Evolutionary conservation across 2,797 vertebrate species (phyloP), one percentile per base, ranked within the genome.

Genomic region (Prionace glauca): DNA sequence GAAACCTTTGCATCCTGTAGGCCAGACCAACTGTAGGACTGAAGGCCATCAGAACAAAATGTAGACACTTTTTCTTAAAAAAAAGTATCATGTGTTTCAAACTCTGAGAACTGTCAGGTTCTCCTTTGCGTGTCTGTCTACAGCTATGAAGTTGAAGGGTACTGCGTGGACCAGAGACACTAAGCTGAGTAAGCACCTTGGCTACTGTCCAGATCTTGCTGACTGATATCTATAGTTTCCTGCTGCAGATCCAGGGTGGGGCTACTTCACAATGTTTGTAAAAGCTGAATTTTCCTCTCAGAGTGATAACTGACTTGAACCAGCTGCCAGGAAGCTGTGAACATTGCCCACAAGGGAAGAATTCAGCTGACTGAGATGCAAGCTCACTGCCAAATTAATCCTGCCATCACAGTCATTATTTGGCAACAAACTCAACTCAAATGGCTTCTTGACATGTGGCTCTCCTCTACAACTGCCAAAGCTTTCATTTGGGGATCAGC

Each of bases 161-260:
- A 2, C 32, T 62, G 18, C 9, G 1, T 65, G 88, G 88, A 67
- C 32, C 60, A 91, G 16, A 67, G 60, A 67, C 32, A 32, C 62
- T 65, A 91, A 91, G 88, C 18, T 36, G 18, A 91, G 32, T 1
- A 91, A 5, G 26, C 60, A 91, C 14, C 32, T 91, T 91, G 88
- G 88, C 88, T 67, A 62, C 88, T 91, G 7, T 65, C 32, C 60
- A 91, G 16, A 36, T 7, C 32, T 36, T 67, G 36, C 67, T n/a
- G 2, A n/a, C n/a, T 67, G 86, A 50, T 88, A 88, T 1, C 7
- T 62, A 67, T 91, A 7, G 60, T 20, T 91, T n/a, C 60, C 60
- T 91, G 60, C 32, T 91, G 88, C 88, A 91, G 32, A 67, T 91
- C 32, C 88, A 91, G 62, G 88, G 88, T 91, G 60, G 86, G 88